phyloP scores from a whole-genome alignment of 2,888 invertebrate genomes.

The Cephonodes hylas region DNA sequence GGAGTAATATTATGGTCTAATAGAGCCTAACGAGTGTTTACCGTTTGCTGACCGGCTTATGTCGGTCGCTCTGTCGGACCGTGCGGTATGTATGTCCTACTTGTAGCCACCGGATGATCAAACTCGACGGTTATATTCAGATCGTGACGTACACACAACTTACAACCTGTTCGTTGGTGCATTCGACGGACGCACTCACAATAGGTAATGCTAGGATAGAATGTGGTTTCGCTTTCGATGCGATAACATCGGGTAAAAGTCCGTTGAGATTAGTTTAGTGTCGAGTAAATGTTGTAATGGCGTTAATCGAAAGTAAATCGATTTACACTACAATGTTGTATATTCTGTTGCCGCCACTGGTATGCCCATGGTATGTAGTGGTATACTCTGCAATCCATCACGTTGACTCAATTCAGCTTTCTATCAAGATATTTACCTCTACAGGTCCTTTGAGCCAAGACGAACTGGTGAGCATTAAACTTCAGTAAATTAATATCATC shows the following conservation, averaged over 20 bases:
- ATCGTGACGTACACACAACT: background rate
- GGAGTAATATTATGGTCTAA: conserved; percentile 11
- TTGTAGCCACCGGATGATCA: conserved; percentile 22
- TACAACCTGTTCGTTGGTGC: background rate
- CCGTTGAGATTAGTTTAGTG: background rate
- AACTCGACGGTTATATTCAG: background rate
- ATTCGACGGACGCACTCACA: background rate
- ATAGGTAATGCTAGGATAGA: background rate
- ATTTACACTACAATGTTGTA: background rate
- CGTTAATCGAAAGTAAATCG: background rate
- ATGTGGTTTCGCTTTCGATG: background rate
- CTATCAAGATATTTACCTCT: too few relatives aligned
- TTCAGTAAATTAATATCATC: too few relatives aligned
- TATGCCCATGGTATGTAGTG: too few relatives aligned
- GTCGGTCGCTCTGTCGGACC: conserved; percentile 31
- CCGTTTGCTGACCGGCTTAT: conserved; percentile 37
- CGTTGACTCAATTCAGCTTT: too few relatives aligned
- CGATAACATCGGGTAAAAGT: background rate
- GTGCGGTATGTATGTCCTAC: conserved; percentile 41
- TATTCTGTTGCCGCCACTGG: too few relatives aligned
- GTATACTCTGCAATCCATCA: too few relatives aligned
- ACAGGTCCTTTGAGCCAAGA: too few relatives aligned
- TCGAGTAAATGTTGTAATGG: background rate
- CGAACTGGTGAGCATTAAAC: too few relatives aligned
- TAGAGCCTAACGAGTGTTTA: conserved; percentile 19